A percentile compares a stretch with the other conserved stretches of the same genome.
Evolutionary conservation across 2,113 vertebrate species (phyloP).

Genomic region (Neotoma lepida): DNA sequence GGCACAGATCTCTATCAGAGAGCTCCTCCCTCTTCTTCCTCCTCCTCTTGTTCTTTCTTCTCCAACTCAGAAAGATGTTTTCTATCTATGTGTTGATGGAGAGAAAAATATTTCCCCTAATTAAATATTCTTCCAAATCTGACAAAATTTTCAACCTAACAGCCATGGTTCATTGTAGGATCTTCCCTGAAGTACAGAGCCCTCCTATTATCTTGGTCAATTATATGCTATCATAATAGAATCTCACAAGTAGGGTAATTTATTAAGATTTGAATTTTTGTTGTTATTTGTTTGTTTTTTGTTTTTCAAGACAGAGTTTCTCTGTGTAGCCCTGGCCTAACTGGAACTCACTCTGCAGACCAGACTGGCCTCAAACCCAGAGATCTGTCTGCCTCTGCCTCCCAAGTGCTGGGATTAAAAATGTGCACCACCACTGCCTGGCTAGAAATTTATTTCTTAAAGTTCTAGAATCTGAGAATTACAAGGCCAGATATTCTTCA

Average conservation of each 20-base stretch:
- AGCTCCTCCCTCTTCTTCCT: not conserved
- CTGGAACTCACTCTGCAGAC: not conserved
- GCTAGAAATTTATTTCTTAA: not conserved
- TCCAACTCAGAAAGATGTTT: not conserved
- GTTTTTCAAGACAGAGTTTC: not conserved
- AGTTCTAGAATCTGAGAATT: not conserved
- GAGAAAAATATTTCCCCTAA: not conserved
- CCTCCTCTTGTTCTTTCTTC: not conserved
- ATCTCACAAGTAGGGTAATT: not conserved
- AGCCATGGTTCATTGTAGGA: not conserved
- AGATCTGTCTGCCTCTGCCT: not conserved
- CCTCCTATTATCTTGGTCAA: not conserved
- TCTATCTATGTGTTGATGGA: not conserved
- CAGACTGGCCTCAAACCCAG: not conserved
- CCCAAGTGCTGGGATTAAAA: not conserved
- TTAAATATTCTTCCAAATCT: not conserved
- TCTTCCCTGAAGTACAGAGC: not conserved
- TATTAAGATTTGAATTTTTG: not conserved
- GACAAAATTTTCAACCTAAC: not conserved
- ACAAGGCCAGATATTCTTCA: not conserved
- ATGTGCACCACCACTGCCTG: not conserved
- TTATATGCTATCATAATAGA: not conserved
- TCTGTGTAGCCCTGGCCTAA: not conserved
- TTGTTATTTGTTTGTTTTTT: not conserved
- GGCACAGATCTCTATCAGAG: accelerated